These are phyloP conservation scores for Ctenodactylus gundi DNA, from an alignment of 2,113 vertebrate genomes.

Conservation along the genomic window DNA sequence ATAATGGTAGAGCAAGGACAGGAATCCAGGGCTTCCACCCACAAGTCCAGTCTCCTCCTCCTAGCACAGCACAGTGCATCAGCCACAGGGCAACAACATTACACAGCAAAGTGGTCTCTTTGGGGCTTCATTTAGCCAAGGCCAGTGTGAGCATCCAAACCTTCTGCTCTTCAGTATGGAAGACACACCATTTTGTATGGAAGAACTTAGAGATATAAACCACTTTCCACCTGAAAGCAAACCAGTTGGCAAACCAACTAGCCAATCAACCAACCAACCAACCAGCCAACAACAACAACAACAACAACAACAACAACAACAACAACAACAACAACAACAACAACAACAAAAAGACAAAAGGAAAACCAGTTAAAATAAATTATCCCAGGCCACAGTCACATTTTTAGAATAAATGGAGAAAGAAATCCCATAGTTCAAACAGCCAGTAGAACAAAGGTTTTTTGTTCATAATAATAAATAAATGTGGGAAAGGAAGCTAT, in stretches of 20 bases:
- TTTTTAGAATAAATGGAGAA: constrained; percentile 6
- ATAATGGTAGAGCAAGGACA: background rate
- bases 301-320: no score
- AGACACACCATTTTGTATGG: background rate
- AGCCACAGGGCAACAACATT: background rate
- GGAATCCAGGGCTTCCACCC: background rate
- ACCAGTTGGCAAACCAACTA: no score
- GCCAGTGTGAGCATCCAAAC: background rate
- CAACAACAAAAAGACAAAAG: background rate
- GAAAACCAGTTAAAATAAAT: background rate
- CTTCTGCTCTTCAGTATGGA: background rate
- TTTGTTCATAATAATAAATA: background rate
- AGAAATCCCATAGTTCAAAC: background rate
- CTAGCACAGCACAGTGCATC: background rate
- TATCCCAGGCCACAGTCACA: background rate
- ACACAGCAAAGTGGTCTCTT: background rate
- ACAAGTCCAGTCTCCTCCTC: background rate
- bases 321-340: no score
- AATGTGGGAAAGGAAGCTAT: background rate
- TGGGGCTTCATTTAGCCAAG: background rate
- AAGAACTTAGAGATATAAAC: background rate
- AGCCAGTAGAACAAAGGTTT: background rate
- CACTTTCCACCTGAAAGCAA: no score
- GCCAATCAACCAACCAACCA: no score
- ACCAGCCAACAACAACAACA: no score